phyloP scores from a whole-genome alignment of 2,113 vertebrate species.

The Psittacus erithacus region DNA sequence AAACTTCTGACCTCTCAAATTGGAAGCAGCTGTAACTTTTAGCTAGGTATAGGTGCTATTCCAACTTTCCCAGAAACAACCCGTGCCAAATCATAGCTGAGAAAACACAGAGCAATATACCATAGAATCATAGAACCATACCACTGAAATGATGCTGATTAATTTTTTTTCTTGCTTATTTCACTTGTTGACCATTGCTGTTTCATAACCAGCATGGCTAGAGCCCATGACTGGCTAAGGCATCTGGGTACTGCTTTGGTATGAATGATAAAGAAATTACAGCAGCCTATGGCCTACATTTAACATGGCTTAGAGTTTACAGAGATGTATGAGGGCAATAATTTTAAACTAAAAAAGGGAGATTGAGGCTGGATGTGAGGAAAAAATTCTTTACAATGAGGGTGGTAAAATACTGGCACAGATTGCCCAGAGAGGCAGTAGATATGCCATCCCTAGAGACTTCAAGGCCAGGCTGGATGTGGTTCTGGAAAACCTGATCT shows the following conservation, averaged over 20 bases:
- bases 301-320: not conserved
- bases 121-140: not conserved
- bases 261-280: not conserved
- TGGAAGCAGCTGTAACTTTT: not conserved
- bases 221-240: not conserved
- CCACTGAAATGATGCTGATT: not conserved
- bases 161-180: not conserved
- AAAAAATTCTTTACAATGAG: not conserved
- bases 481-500: not conserved
- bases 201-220: not conserved
- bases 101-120: not conserved
- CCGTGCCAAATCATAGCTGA: not conserved
- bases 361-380: not conserved
- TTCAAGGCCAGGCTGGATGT: not conserved
- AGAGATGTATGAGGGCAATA: not conserved
- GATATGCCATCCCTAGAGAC: not conserved
- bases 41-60: not conserved
- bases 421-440: not conserved
- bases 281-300: not conserved
- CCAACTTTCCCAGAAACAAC: not conserved
- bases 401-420: not conserved
- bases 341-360: not conserved
- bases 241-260: not conserved
- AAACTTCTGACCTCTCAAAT: not conserved
- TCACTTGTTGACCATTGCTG: not conserved